These are phyloP conservation scores for Phortica magna DNA, from an alignment of 2,888 invertebrate genomes.

Conservation along the genomic window DNA sequence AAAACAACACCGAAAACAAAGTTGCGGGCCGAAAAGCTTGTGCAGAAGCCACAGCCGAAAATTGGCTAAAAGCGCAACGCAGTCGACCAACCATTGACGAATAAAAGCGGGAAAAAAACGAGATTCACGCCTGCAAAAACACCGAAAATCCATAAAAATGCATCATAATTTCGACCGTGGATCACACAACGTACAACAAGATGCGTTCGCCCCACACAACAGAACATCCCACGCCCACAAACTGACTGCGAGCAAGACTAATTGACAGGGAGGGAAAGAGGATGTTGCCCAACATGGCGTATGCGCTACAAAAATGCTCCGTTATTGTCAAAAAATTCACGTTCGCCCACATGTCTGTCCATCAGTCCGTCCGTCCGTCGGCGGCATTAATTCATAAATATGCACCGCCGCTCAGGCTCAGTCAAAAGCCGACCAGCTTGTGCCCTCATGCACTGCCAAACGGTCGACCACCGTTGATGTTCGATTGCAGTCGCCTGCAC, in stretches of 20 bases:
- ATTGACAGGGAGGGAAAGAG: no score
- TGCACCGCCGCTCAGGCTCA: conserved; percentile 21
- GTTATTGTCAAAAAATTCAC: conserved; percentile 29
- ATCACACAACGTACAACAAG: conserved; percentile 23
- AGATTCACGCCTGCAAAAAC: conserved; percentile 67
- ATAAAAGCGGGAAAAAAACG: conserved; percentile 50
- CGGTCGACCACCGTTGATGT: neutral
- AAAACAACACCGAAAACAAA: conserved; percentile 6
- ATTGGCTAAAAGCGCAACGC: conserved; percentile 30
- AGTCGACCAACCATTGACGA: conserved; percentile 56
- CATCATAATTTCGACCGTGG: conserved; percentile 74
- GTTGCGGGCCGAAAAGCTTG: conserved; percentile 8
- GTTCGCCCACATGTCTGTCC: conserved; percentile 8
- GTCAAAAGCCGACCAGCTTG: neutral
- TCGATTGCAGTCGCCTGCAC: conserved; percentile 46
- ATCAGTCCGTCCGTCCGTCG: neutral
- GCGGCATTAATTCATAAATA: conserved; percentile 36
- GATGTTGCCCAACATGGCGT: neutral
- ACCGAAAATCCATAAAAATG: conserved; percentile 78
- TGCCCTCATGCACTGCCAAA: neutral
- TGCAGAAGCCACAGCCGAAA: conserved; percentile 17
- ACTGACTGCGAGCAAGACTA: neutral
- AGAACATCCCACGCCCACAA: neutral
- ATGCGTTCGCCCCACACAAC: neutral
- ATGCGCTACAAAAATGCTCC: neutral